phyloP scores from a whole-genome alignment of 2,888 invertebrate species.

The Amphimallon solstitiale region DNA sequence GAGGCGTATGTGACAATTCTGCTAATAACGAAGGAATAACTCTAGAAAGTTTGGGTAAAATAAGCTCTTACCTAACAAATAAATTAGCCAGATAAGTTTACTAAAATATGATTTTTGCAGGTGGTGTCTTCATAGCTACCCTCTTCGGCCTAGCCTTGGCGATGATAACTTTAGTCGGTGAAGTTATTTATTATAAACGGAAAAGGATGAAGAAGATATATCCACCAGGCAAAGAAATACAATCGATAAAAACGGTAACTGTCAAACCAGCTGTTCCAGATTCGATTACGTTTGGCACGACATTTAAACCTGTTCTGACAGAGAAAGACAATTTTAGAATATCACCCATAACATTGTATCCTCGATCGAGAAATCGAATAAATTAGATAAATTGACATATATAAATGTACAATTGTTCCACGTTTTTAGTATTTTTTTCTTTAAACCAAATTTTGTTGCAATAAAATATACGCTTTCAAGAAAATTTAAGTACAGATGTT shows the following conservation, averaged over 20 bases:
- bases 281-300: conserved; percentile 54
- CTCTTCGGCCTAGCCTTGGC: conserved; percentile 85
- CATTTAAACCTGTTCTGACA: conserved; percentile 52
- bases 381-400: too few relatives aligned
- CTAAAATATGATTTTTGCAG: conserved; percentile 59
- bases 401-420: too few relatives aligned
- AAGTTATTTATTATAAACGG: conserved; percentile 80
- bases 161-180: conserved; percentile 83
- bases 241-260: conserved; percentile 36
- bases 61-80: background rate
- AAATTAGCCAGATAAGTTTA: too few relatives aligned
- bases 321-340: conserved; percentile 36
- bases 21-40: conserved; percentile 91
- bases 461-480: too few relatives aligned
- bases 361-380: conserved; percentile 52
- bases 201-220: conserved; percentile 63
- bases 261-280: conserved; percentile 39
- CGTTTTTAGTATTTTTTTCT: too few relatives aligned
- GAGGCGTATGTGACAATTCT: conserved; percentile 75
- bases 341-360: conserved; percentile 55
- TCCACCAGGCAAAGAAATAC: conserved; percentile 18
- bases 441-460: too few relatives aligned
- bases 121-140: conserved; percentile 91
- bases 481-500: too few relatives aligned
- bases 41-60: conserved; percentile 82